Evolutionary conservation across 1,140 invertebrate genomes (phyloP).

Genomic region (Spodoptera frugiperda): DNA sequence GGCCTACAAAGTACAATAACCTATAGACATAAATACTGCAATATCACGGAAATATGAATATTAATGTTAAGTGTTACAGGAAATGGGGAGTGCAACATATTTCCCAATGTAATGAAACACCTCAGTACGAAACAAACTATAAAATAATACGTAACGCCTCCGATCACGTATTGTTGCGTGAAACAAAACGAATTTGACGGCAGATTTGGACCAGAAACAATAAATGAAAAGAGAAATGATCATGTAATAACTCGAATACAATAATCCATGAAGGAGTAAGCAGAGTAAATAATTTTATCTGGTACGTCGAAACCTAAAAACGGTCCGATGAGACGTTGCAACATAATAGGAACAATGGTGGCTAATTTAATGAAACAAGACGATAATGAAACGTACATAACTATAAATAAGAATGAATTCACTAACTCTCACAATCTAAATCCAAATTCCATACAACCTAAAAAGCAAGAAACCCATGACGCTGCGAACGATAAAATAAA

Average conservation of each 20-base stretch:
- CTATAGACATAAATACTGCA: constrained; percentile 26
- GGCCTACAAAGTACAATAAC: constrained; percentile 22
- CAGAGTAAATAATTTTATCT: too few species aligned
- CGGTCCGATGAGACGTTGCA: too few species aligned
- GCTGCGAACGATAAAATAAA: constrained; percentile 21
- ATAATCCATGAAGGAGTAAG: too few species aligned
- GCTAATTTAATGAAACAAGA: too few species aligned
- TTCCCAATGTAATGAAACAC: constrained; percentile 21
- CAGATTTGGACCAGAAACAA: neutral
- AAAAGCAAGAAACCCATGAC: constrained; percentile 30
- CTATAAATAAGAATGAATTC: neutral
- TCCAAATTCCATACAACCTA: neutral
- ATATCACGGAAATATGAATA: constrained; percentile 37
- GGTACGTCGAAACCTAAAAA: too few species aligned
- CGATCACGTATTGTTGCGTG: constrained; percentile 13
- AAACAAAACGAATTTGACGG: neutral
- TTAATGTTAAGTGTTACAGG: constrained; percentile 31
- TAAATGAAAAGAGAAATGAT: neutral
- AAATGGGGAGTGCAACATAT: constrained; percentile 24
- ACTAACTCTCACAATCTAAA: neutral
- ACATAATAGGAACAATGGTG: too few species aligned
- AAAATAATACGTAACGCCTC: constrained; percentile 27
- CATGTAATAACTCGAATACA: too few species aligned
- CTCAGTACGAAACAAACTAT: constrained; percentile 22
- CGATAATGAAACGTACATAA: too few species aligned